Percentiles rank a stretch among this genome's conserved stretches.
Evolutionary conservation across 2,888 invertebrate genomes (phyloP).

Genomic region (Ornithoptera priamus): DNA sequence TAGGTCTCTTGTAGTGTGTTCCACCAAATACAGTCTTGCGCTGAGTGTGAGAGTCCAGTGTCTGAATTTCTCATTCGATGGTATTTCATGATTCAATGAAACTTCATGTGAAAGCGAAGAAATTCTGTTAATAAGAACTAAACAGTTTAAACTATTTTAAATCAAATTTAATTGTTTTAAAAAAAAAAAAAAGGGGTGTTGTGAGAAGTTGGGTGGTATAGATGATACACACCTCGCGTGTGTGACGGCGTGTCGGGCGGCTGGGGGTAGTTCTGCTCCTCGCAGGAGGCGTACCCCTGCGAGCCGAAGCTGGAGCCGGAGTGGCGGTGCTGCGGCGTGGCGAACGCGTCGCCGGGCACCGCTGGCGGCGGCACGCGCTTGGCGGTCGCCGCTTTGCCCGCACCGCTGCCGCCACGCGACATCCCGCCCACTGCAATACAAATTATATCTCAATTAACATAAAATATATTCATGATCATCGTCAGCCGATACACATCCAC

Average conservation of each 20-base stretch:
- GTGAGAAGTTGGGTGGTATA: neutral
- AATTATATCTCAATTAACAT: neutral
- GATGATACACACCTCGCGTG: conserved; percentile 65
- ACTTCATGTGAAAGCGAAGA: too few species aligned
- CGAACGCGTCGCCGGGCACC: conserved; percentile 87
- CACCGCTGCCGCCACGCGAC: conserved; percentile 86
- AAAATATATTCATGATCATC: neutral
- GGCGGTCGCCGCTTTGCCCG: conserved; percentile 89
- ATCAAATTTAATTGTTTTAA: too few species aligned
- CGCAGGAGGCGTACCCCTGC: conserved; percentile 87
- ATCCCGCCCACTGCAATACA: conserved; percentile 90
- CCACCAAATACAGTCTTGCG: too few species aligned
- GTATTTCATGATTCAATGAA: too few species aligned
- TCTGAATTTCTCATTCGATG: too few species aligned
- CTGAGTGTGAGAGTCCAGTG: too few species aligned
- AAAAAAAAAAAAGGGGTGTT: neutral
- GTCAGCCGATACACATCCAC: too few species aligned
- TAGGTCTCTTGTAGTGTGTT: too few species aligned
- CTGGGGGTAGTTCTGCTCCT: conserved; percentile 85
- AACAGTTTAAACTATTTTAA: too few species aligned
- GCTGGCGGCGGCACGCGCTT: conserved; percentile 95
- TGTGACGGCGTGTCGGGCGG: conserved; percentile 81
- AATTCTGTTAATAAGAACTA: too few species aligned
- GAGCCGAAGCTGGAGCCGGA: conserved; percentile 90
- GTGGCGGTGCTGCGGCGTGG: conserved; percentile 83